Conservation (phyloP, 2,888 invertebrate genomes). For the Sympetrum striolatum region DNA sequence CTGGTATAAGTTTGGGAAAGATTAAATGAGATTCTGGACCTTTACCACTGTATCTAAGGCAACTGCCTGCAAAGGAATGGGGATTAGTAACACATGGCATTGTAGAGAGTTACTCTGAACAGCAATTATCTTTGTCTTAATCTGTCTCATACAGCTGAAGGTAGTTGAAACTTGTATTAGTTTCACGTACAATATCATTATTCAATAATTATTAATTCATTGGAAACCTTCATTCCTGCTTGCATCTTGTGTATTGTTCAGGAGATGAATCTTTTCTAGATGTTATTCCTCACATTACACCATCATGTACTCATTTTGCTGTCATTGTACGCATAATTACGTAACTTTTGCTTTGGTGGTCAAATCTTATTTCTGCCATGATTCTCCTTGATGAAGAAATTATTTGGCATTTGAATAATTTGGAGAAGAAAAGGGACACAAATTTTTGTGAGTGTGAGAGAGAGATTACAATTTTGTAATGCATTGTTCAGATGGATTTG, state of each 20-base stretch:
- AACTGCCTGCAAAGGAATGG: not conserved
- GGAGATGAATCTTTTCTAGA: not conserved
- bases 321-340: not conserved
- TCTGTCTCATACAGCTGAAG: not conserved
- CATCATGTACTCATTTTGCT: not conserved
- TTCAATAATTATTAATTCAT: not conserved
- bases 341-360: not conserved
- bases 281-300: not conserved
- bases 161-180: not conserved
- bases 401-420: no score
- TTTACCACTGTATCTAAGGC: not conserved
- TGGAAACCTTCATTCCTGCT: not conserved
- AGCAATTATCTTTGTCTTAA: not conserved
- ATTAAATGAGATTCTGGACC: conserved; percentile 43
- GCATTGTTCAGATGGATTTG: not conserved
- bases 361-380: not conserved
- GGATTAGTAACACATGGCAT: conserved; percentile 6
- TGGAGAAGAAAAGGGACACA: no score
- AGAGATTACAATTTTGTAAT: not conserved
- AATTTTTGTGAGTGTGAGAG: no score
- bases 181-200: not conserved
- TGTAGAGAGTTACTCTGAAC: not conserved
- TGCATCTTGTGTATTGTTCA: not conserved
- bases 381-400: not conserved
- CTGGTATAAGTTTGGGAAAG: not conserved